Evolutionary conservation across 1,140 invertebrate species (phyloP), one percentile per base, ranked within the genome.

Genomic region (Drosophila teissieri): DNA sequence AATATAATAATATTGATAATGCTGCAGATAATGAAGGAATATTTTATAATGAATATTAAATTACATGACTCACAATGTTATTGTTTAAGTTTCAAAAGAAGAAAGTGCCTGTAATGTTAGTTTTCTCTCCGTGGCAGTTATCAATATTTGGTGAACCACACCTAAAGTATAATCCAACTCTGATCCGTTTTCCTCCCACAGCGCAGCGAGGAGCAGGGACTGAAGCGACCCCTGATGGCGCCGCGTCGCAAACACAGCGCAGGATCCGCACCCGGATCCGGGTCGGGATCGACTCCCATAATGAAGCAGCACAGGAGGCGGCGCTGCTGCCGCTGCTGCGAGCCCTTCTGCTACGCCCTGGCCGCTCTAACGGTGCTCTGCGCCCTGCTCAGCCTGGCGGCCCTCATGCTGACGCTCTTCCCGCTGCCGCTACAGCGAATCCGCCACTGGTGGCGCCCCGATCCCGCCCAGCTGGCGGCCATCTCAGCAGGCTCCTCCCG

Each of bases 211-310:
- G 95, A 96, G 75, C 93, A 94, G 52, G 95, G 94, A 4, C 94
- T 96, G n/a, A 96, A 96, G 89, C 93, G 95, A 58, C 96, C 95
- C 2, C 78, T 96, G 8, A 96, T 96, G 95, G 95, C 95, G 7
- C 95, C 95, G 10, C 93, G 95, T 52, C 92, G 73, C 12, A 94
- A 94, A 93, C 93, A 92, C 77, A 91, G 79, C 57, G 82, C 82
- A 0, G 42, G 60, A 7, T 22, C 53, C 72, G 89, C 73, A 42
- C 81, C 77, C 14, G 67, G 76, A 12, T 85, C 77, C 14, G 61
- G 77, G 0, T 90, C 92, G 24, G 92, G 92, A 57, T 81, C 92
- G 58, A 91, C 79, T 79, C 91, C 91, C 11, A 90, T 93, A 90
- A 92, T 91, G 83, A 93, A 67, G 92, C 92, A 94, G 73, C 93